Percentiles rank a stretch among this genome's conserved stretches.
Evolutionary conservation across 2,797 vertebrate genomes (phyloP).

Genomic region (Alcedo quadribrachys): DNA sequence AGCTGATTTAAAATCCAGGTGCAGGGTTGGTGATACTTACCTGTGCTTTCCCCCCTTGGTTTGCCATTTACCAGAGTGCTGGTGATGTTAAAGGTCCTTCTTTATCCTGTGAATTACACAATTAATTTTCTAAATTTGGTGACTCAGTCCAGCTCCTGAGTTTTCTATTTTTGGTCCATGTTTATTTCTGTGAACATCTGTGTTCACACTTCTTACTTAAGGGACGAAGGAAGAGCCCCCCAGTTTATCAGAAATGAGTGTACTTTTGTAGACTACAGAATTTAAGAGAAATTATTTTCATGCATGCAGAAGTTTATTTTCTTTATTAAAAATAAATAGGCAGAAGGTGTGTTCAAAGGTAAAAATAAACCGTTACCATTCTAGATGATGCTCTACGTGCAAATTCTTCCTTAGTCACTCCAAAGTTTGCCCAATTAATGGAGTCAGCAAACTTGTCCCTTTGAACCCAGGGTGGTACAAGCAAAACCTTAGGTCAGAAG

Average conservation of each 20-base stretch:
- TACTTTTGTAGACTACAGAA: background rate
- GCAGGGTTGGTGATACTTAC: background rate
- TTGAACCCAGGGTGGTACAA: rapidly evolving
- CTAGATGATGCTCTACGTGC: background rate
- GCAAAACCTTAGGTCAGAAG: background rate
- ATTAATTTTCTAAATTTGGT: background rate
- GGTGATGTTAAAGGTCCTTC: background rate
- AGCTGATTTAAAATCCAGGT: background rate
- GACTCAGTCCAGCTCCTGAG: background rate
- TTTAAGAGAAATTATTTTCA: background rate
- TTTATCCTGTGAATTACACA: background rate
- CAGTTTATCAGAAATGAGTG: background rate
- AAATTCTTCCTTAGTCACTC: background rate
- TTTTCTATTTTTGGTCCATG: background rate
- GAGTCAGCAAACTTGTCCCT: background rate
- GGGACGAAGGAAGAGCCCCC: background rate
- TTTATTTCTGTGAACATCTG: background rate
- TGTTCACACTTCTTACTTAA: background rate
- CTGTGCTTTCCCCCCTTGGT: background rate
- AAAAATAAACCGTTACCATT: background rate
- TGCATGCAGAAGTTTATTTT: background rate
- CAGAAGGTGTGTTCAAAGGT: background rate
- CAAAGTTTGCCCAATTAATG: background rate
- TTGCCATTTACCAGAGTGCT: background rate
- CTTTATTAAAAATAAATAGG: background rate